Base-by-base conservation (phyloP, 2,797 vertebrate genomes). In the Meda fulgida region DNA sequence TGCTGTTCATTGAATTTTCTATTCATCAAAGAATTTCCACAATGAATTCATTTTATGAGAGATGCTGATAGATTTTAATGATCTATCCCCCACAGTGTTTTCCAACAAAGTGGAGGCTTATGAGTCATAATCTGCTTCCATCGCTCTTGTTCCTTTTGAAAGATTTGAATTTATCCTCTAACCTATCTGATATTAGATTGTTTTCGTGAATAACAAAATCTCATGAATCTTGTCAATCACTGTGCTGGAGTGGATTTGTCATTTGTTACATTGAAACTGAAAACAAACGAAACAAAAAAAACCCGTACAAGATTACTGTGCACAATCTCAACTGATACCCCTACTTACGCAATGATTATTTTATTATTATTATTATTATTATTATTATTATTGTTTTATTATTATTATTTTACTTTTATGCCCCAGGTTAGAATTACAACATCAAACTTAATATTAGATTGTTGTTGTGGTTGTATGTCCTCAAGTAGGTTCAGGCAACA, bases 151-250 rank as follows among this genome's bases (percentile, higher is more conserved):
- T 93, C 92, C 91, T 88, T 89, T 90, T 87, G 83, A 92, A 90
- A 94, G 92, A 94, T 94, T 93, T 91, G 81, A 93, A 85, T 91
- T 92, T 91, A 80, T 87, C n/a, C 91, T 91, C 79, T 46, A 83
- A 87, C 87, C 92, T 89, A 93, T 94, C 91, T 91, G 91, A 93
- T 92, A 90, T 87, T 89, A 90, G 60, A 92, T 89, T 78, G 89
- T 92, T 93, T 91, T 93, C 89, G 93, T 92, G 87, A 93, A 93
- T 88, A 94, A 92, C 90, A 92, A 93, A 94, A 91, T 89, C 88
- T 88, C 89, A 90, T 91, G 91, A n/a, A 93, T 94, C 81, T 86
- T 93, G 92, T 93, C 92, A 92, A 93, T 90, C 90, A 91, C 80
- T 76, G 77, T 85, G 84, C 87, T 81, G 70, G 77, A 67, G 84